phyloP scores from a whole-genome alignment of 2,888 invertebrate species.

The Acleris sparsana region DNA sequence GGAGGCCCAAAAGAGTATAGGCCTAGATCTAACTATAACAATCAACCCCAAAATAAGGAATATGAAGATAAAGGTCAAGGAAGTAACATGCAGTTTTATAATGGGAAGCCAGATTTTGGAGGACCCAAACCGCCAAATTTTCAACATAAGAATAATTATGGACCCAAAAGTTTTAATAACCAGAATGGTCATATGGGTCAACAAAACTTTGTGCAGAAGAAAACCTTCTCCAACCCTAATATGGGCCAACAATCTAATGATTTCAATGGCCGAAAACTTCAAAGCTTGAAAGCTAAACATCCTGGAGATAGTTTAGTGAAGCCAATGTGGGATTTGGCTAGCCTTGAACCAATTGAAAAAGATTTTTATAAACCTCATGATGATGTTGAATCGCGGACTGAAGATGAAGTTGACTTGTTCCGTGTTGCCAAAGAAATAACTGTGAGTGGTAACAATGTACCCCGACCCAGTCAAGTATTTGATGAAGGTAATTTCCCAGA shows the following conservation, averaged over 20 bases:
- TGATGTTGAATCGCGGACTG: slow-evolving; percentile 86
- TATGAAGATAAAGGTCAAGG: slow-evolving; percentile 65
- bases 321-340: slow-evolving; percentile 91
- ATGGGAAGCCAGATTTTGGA: slow-evolving; percentile 75
- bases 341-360: slow-evolving; percentile 93
- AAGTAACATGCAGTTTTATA: slow-evolving; percentile 75
- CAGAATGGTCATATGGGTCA: slow-evolving; percentile 47
- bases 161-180: slow-evolving; percentile 56
- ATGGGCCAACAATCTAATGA: slow-evolving; percentile 62
- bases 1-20: slow-evolving; percentile 77
- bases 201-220: slow-evolving; percentile 67
- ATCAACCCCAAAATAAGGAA: slow-evolving; percentile 64
- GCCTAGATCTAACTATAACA: slow-evolving; percentile 73
- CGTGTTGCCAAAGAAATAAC: slow-evolving; percentile 93
- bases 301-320: slow-evolving; percentile 89
- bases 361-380: slow-evolving; percentile 95
- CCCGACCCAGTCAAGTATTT: slow-evolving; percentile 94
- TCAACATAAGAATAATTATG: slow-evolving; percentile 67
- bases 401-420: slow-evolving; percentile 90
- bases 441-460: slow-evolving; percentile 92
- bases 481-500: slow-evolving; percentile 96
- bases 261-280: slow-evolving; percentile 80
- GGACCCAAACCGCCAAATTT: slow-evolving; percentile 73
- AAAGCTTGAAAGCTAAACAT: slow-evolving; percentile 87
- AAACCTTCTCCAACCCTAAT: slow-evolving; percentile 63